Base-by-base conservation (phyloP, 2,888 invertebrate genomes). In the Tenthredo notha region DNA sequence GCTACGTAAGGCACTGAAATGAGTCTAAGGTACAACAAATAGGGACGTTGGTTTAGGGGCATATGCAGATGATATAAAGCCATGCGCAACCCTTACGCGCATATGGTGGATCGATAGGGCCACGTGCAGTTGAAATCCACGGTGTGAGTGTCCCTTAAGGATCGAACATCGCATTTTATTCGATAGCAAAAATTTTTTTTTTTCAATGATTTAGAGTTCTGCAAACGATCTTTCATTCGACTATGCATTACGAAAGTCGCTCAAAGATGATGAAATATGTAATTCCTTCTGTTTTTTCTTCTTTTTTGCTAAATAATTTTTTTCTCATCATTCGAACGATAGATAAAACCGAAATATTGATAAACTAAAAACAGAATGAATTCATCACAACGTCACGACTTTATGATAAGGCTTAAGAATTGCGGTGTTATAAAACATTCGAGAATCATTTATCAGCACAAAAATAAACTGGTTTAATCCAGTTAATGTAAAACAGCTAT, bases 11-110 rank as follows among this genome's bases (percentile, higher is more conserved):
- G 78, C 58, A 78, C 78, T 78, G 54, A 21, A 29, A 54, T 37
- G n/a, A 37, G 54, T 58, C 37, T 12, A 12, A n/a, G 54, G 43
- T 37, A 37, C 15, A 58, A 54, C 37, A 43, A 50, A 78, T 9
- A 54, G n/a, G 58, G 37, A 78, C 78, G n/a, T 25, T 3, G 33
- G n/a, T 78, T 54, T 6, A 58, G 6, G 18, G 54, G 37, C 18
- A 78, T 78, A 78, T 78, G 78, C 33, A 54, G 47, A 33, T 21
- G 47, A 33, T 21, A 12, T 18, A n/a, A 33, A 78, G 18, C 58
- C 33, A 78, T 58, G 78, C 78, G 78, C 78, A 78, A 37, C 29
- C 54, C n/a, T 54, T 54, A 29, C 58, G 78, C 78, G 78, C 78
- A 78, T 58, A n/a, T 54, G 33, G 12, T 33, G 50, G 21, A 78